These are phyloP conservation scores for Drepana arcuata DNA, from an alignment of 1,140 invertebrate species.

Conservation along the genomic window DNA sequence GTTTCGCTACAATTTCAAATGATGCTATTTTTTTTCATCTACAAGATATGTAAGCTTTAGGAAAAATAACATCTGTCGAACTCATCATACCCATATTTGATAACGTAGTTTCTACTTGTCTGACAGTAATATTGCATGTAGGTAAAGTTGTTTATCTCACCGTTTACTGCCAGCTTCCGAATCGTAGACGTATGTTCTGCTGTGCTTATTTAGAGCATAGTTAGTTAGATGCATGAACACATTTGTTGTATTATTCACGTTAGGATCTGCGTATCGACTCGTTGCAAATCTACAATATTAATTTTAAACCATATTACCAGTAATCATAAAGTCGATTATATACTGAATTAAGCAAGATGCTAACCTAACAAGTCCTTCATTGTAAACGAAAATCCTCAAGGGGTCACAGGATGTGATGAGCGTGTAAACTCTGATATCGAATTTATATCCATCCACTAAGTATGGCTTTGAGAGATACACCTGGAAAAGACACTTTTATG, in stretches of 20 bases:
- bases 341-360: too few species aligned
- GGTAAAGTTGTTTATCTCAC: too few species aligned
- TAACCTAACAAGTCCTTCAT: conserved; percentile 92
- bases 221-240: conserved; percentile 98
- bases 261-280: conserved; percentile 86
- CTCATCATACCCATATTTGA: too few species aligned
- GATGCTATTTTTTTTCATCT: too few species aligned
- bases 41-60: too few species aligned
- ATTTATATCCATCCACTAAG: conserved; percentile 96
- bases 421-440: conserved; percentile 95
- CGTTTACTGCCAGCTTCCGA: conserved; percentile 89
- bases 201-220: conserved; percentile 96
- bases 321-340: too few species aligned
- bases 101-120: too few species aligned
- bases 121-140: too few species aligned
- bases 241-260: conserved; percentile 83
- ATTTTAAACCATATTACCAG: too few species aligned
- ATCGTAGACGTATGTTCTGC: conserved; percentile 81
- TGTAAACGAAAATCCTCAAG: conserved; percentile 92
- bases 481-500: conserved; percentile 21
- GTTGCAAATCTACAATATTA: conserved; percentile 86
- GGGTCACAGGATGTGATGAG: conserved; percentile 96
- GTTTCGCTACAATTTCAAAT: too few species aligned
- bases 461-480: conserved; percentile 77
- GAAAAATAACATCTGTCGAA: too few species aligned